Percentiles rank a stretch among this genome's conserved stretches.
Evolutionary conservation across 2,797 vertebrate species (phyloP).

Genomic region (Lophotriccus pileatus): DNA sequence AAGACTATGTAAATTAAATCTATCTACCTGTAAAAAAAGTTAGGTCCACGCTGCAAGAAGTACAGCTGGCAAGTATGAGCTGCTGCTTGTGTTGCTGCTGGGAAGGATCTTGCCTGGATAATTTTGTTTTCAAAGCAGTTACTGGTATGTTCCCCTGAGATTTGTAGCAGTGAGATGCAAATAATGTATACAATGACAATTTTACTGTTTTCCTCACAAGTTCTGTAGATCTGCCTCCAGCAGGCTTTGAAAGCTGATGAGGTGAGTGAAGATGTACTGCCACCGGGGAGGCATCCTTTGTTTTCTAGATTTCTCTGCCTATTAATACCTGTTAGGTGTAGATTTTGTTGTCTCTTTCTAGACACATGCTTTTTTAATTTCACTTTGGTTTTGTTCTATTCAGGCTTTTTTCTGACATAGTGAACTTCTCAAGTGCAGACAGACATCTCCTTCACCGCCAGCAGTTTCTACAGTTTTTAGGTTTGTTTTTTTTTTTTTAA

Average conservation of each 20-base stretch:
- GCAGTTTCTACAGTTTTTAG: neutral
- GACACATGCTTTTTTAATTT: neutral
- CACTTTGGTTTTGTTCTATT: neutral
- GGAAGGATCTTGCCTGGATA: neutral
- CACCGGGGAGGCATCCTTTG: neutral
- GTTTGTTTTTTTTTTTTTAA: neutral
- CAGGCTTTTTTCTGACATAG: neutral
- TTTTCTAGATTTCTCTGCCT: neutral
- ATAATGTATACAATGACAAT: neutral
- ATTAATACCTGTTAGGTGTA: neutral
- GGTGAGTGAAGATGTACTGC: neutral
- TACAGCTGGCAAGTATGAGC: neutral
- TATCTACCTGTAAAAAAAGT: neutral
- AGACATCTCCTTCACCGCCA: neutral
- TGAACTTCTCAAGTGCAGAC: neutral
- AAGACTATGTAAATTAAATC: conserved; percentile 36
- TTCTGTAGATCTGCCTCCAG: neutral
- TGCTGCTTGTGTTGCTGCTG: neutral
- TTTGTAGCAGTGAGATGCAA: neutral
- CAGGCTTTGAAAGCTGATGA: neutral
- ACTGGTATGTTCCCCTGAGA: neutral
- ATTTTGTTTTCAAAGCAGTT: neutral
- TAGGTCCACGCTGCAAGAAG: neutral
- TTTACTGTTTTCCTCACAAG: neutral
- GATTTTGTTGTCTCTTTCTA: neutral